Evolutionary conservation across 2,797 vertebrate genomes (phyloP), one percentile per base, ranked within the genome.

Genomic region (Hoplostethus mediterraneus): DNA sequence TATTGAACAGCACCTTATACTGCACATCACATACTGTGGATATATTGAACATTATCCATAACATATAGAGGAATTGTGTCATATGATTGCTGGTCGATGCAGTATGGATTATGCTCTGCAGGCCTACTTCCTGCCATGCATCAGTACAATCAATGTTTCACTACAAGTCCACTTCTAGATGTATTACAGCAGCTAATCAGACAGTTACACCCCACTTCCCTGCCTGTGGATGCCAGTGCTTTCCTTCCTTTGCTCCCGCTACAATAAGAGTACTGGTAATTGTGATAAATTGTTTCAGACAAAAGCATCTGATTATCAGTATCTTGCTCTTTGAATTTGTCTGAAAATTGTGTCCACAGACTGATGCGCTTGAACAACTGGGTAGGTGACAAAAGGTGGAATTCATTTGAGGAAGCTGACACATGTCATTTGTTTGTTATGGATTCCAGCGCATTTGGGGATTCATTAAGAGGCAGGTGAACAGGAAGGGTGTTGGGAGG

Each of bases 211-310:
- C 40, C 33, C 59, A 45, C 47, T 77, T 40, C 51, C 68, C 14
- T 5, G 4, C n/a, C 55, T 51, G 47, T 47, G 62, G 48, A 51
- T 25, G 53, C 64, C 80, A 66, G 78, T 63, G 71, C 67, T 58
- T 68, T 52, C 55, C 67, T 73, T 66, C 47, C 52, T 49, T 48
- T 54, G 63, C 67, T 65, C 14, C 64, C 45, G 59, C 71, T 61
- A 70, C 42, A 14, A 45, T 55, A 52, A 69, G 69, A 53, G 52
- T 1, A 17, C 61, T 38, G 25, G 49, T 90, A 89, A 93, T 90
- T 87, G 78, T 91, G 89, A 94, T 90, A 61, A 87, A 92, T 90
- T 33, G 79, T 75, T 71, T 36, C 16, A 57, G 80, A 77, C 67
- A 52, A 75, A 75, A 82, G 62, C 28, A 66, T 70, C 44, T 71